Evolutionary conservation across 2,113 vertebrate species (phyloP).

Genomic region (Gallinago jamesoni): DNA sequence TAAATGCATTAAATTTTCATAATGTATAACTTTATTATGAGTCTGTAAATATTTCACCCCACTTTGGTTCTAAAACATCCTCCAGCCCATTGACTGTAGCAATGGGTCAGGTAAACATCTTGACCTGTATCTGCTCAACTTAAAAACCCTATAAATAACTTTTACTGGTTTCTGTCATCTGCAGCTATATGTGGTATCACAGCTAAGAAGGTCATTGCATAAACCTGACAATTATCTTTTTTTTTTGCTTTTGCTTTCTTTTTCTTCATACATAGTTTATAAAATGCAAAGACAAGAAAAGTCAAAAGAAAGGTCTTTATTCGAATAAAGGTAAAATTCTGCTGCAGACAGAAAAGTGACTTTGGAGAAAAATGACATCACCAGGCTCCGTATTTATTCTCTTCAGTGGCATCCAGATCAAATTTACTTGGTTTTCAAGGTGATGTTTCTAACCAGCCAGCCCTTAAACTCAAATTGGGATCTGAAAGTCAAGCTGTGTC

Average conservation of each 20-base stretch:
- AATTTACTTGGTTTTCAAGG: slow-evolving; percentile 57
- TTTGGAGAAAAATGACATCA: slow-evolving; percentile 9
- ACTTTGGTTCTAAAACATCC: slow-evolving; percentile 12
- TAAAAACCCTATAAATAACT: slow-evolving; percentile 51
- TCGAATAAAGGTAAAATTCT: background rate
- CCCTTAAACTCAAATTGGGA: slow-evolving; percentile 28
- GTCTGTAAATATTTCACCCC: slow-evolving; percentile 18
- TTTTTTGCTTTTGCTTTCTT: background rate
- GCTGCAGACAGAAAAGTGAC: slow-evolving; percentile 13
- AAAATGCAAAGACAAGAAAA: slow-evolving; percentile 7
- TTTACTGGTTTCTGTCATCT: slow-evolving; percentile 13
- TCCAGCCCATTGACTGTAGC: slow-evolving; percentile 1
- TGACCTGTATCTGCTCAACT: slow-evolving; percentile 38
- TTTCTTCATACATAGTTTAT: background rate
- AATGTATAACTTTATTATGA: background rate
- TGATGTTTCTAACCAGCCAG: slow-evolving; percentile 44
- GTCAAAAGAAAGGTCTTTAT: background rate
- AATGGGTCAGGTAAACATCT: slow-evolving; percentile 38
- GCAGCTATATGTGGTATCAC: background rate
- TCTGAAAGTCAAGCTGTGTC: slow-evolving; percentile 61
- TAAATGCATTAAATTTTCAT: slow-evolving; percentile 15
- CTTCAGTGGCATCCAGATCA: slow-evolving; percentile 25
- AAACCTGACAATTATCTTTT: background rate
- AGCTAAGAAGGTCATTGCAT: background rate
- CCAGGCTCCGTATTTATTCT: background rate